phyloP scores from a whole-genome alignment of 2,888 invertebrate genomes.

The Nomada hirtipes region DNA sequence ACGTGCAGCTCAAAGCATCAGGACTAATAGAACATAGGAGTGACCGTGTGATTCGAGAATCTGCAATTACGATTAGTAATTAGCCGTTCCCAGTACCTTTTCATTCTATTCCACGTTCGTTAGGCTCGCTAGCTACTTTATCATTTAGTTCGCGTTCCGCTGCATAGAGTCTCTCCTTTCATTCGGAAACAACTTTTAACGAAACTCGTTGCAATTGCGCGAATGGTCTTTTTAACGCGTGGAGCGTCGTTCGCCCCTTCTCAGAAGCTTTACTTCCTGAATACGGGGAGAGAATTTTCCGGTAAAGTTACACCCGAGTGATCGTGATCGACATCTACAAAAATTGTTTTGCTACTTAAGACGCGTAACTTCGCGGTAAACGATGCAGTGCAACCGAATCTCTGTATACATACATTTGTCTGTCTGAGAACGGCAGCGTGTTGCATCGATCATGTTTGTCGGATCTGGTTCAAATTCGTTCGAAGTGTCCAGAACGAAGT shows the following conservation, averaged over 20 bases:
- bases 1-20: conserved; percentile 36
- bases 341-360: not conserved
- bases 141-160: conserved; percentile 13
- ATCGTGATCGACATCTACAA: not conserved
- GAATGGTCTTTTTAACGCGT: conserved; percentile 38
- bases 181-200: conserved; percentile 6
- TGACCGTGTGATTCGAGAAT: conserved; percentile 15
- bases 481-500: not conserved
- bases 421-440: too few species aligned
- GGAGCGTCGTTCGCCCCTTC: not conserved
- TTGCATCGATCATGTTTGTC: too few species aligned
- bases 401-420: too few species aligned
- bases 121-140: conserved; percentile 1
- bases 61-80: conserved; percentile 51
- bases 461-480: conserved; percentile 4
- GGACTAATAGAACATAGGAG: conserved; percentile 52
- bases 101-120: conserved; percentile 3
- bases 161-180: not conserved
- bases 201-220: conserved; percentile 28
- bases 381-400: too few species aligned
- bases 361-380: too few species aligned
- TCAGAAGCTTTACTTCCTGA: not conserved
- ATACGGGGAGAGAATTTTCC: not conserved
- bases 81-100: conserved; percentile 35
- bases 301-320: not conserved